Evolutionary conservation across 2,888 invertebrate species (phyloP).

Genomic region (Lordiphosa fenestrarum): DNA sequence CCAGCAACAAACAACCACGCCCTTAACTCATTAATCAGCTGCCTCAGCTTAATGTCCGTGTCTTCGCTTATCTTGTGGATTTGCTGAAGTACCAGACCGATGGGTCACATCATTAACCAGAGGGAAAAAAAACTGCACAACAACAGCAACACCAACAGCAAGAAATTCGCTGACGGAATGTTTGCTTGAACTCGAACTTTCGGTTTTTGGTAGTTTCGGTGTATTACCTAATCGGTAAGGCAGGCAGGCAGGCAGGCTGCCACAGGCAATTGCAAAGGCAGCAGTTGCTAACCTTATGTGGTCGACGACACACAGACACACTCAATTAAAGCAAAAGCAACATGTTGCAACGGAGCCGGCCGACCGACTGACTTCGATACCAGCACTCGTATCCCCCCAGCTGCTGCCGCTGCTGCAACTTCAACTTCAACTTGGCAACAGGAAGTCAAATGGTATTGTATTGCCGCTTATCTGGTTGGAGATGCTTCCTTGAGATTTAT

Average conservation of each 20-base stretch:
- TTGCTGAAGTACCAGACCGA: conserved; percentile 20
- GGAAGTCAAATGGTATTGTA: conserved; percentile 66
- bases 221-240: conserved; percentile 58
- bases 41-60: conserved; percentile 12
- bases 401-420: conserved; percentile 37
- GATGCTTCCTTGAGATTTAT: conserved; percentile 79
- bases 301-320: conserved; percentile 58
- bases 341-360: conserved; percentile 59
- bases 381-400: conserved; percentile 6
- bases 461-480: conserved; percentile 62
- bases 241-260: conserved; percentile 38
- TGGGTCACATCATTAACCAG: conserved; percentile 20
- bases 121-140: conserved; percentile 14
- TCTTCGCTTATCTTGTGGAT: conserved; percentile 25
- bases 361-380: conserved; percentile 73
- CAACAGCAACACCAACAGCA: conserved; percentile 15
- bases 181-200: conserved; percentile 78
- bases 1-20: neutral
- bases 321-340: conserved; percentile 66
- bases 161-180: conserved; percentile 34
- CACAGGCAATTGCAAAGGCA: conserved; percentile 33
- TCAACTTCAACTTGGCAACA: conserved; percentile 65
- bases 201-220: conserved; percentile 20
- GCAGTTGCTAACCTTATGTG: conserved; percentile 53
- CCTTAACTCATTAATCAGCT: conserved; percentile 18